phyloP scores from a whole-genome alignment of 2,797 vertebrate genomes.

The Gymnodraco acuticeps region DNA sequence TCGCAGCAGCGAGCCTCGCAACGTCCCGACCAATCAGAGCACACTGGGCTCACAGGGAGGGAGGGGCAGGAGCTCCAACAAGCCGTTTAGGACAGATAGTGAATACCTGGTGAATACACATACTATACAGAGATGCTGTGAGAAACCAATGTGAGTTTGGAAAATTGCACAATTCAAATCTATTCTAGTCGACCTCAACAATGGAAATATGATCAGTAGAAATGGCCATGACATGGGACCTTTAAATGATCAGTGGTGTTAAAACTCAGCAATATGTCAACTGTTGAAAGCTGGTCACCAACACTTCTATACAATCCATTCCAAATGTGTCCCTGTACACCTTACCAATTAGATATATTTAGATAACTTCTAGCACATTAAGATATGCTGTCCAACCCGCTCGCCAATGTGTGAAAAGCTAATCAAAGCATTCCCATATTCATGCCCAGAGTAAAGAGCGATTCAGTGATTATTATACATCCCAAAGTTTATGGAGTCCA shows the following conservation, averaged over 20 bases:
- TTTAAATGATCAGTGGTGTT: neutral
- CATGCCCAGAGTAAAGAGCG: slow-evolving; percentile 1
- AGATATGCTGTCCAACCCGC: slow-evolving; percentile 12
- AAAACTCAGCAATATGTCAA: neutral
- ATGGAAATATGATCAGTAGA: too few species aligned
- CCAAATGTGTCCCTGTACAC: neutral
- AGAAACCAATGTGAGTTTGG: too few species aligned
- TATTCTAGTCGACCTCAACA: too few species aligned
- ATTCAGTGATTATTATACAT: slow-evolving; percentile 9
- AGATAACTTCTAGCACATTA: slow-evolving; percentile 17
- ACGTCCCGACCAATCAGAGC: too few species aligned
- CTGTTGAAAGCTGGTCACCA: neutral
- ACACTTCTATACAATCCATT: slow-evolving; percentile 1
- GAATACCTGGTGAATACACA: too few species aligned
- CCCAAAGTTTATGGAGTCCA: neutral
- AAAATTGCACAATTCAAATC: too few species aligned
- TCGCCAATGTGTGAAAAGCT: slow-evolving; percentile 15
- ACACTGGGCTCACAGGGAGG: too few species aligned
- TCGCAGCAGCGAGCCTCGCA: too few species aligned
- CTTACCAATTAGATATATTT: neutral
- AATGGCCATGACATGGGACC: too few species aligned
- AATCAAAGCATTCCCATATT: slow-evolving; percentile 14
- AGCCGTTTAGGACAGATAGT: too few species aligned
- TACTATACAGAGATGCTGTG: too few species aligned
- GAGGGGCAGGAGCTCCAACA: too few species aligned